Evolutionary conservation across 1,140 invertebrate genomes (phyloP).

Genomic region (Penaeus indicus): DNA sequence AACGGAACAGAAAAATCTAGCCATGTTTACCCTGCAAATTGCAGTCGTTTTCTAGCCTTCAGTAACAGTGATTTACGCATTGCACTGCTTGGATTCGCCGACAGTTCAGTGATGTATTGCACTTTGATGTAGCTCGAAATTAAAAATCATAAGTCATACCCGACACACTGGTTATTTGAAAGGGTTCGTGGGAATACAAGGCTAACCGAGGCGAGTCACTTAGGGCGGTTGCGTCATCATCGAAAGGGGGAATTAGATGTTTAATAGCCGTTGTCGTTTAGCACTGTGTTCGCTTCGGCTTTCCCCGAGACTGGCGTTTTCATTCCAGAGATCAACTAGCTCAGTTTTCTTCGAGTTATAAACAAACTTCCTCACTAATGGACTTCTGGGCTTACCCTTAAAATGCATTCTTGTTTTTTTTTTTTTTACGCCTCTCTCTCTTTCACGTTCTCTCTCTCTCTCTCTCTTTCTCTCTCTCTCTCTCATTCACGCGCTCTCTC

Average conservation of each 20-base stretch:
- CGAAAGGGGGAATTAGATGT: conserved; percentile 3
- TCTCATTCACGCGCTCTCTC: too few species aligned
- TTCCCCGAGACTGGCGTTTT: conserved; percentile 39
- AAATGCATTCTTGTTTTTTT: too few species aligned
- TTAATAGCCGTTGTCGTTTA: conserved; percentile 45
- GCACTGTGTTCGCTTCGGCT: conserved; percentile 32
- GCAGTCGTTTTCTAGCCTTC: conserved; percentile 59
- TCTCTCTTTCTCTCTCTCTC: too few species aligned
- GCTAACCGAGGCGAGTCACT: conserved; percentile 19
- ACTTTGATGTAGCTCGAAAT: conserved; percentile 64
- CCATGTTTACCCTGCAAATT: conserved; percentile 63
- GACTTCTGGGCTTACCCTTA: background rate
- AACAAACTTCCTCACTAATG: conserved; percentile 53
- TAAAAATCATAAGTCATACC: conserved; percentile 64
- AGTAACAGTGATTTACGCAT: conserved; percentile 61
- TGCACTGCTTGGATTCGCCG: conserved; percentile 60
- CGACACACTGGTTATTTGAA: conserved; percentile 63
- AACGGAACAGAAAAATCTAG: conserved; percentile 53
- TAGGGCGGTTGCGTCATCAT: conserved; percentile 45
- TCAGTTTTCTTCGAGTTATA: conserved; percentile 55
- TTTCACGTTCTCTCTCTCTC: too few species aligned
- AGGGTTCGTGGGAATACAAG: conserved; percentile 45
- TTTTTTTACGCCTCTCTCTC: too few species aligned
- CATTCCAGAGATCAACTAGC: conserved; percentile 58
- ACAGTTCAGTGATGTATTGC: conserved; percentile 57